Evolutionary conservation across 1,140 invertebrate genomes (phyloP), one percentile per base, ranked within the genome.

Genomic region (Drosophila asahinai): DNA sequence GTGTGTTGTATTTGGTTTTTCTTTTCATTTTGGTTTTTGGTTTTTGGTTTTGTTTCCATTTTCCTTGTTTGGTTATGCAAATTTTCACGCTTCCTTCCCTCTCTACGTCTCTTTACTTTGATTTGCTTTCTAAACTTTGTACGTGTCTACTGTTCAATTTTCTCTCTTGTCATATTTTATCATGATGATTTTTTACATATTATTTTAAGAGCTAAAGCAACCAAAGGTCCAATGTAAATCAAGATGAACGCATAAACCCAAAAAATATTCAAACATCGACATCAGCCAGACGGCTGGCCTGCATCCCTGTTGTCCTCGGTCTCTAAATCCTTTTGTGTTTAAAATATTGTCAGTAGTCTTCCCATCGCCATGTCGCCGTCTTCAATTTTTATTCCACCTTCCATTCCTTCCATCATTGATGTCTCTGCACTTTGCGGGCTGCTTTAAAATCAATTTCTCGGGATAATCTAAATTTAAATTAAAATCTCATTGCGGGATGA

Each of bases 281-380:
- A 48, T 62, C 68, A 47, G 30, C 66, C 33, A 57, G 78, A 80
- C 79, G 71, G 73, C 84, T 74, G 61, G 49, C 77, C 38, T 40
- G 42, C 60, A 38, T 77, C 47, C 51, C 9, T 59, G 51, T 49
- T 42, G 58, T 47, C 59, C 43, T 66, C 27, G 48, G 62, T 80
- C 77, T 80, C 77, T 77, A 52, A 67, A 42, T 76, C 59, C 66
- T 54, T 60, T 70, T 74, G 68, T 43, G 57, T 82, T 80, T 87
- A 81, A 42, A 86, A 91, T 90, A 90, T 90, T 90, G 86, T 90
- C 84, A 84, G 86, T 90, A 89, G 86, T 89, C 86, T 77, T 90
- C 78, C 70, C 45, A 38, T 38, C 52, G 52, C 52, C 52, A 55
- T 57, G n/a, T 33, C 14, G 36, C 70, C 45, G 19, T 48, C n/a